phyloP scores from a whole-genome alignment of 2,113 vertebrate species.

The Bostrychus sinensis region DNA sequence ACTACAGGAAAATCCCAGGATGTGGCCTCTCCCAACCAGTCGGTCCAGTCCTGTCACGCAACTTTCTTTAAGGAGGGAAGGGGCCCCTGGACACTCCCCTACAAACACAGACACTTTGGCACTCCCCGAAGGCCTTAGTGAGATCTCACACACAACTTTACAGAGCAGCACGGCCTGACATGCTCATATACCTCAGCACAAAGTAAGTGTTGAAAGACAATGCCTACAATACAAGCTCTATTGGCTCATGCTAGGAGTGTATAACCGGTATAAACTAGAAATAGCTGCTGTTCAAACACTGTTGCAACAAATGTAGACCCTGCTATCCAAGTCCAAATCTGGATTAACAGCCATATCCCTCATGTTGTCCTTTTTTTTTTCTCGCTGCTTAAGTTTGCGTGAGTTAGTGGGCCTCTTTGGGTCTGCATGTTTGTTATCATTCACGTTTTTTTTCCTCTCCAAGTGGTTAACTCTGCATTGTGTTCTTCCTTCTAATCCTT shows the following conservation, averaged over 20 bases:
- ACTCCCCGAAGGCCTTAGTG: not conserved
- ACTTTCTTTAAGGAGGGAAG: slow-evolving; percentile 40
- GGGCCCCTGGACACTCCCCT: slow-evolving; percentile 21
- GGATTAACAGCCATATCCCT: slow-evolving; percentile 23
- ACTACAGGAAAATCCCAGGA: slow-evolving; percentile 74
- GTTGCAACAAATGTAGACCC: not conserved
- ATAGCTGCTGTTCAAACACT: slow-evolving; percentile 1
- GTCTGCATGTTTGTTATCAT: slow-evolving; percentile 51
- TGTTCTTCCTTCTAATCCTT: slow-evolving; percentile 4
- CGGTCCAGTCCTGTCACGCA: slow-evolving; percentile 70
- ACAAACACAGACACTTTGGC: slow-evolving; percentile 14
- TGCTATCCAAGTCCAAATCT: slow-evolving; percentile 15
- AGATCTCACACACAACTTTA: slow-evolving; percentile 20
- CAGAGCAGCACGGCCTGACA: slow-evolving; percentile 14
- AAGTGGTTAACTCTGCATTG: not conserved
- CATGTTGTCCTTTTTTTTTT: not conserved
- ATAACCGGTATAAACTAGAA: not conserved
- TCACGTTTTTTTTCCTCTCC: slow-evolving; percentile 12
- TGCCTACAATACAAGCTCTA: not conserved
- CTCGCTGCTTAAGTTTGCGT: slow-evolving; percentile 28
- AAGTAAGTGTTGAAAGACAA: slow-evolving; percentile 8
- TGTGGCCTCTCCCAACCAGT: slow-evolving; percentile 62
- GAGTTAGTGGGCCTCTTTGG: slow-evolving; percentile 46
- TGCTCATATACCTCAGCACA: not conserved
- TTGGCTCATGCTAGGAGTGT: not conserved